Percentiles rank a stretch among this genome's conserved stretches.
Evolutionary conservation across 2,797 vertebrate genomes (phyloP).

Genomic region (Rallus crepitans): DNA sequence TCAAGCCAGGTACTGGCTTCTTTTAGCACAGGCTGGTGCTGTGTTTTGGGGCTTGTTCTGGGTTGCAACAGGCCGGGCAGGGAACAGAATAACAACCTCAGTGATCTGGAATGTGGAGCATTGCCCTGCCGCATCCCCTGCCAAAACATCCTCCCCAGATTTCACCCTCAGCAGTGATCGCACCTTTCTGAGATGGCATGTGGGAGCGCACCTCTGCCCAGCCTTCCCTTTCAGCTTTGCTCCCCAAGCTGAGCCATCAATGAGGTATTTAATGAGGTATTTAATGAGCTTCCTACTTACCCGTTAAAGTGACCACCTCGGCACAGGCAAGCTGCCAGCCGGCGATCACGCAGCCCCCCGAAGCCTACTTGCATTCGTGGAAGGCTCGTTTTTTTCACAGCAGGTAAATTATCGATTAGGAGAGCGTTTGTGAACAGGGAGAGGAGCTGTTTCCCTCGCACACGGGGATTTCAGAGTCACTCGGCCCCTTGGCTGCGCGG

Average conservation of each 20-base stretch:
- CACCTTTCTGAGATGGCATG: accelerated
- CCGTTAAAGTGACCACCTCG: not conserved
- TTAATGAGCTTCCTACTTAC: not conserved
- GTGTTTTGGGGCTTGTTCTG: not conserved
- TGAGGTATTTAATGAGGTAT: not conserved
- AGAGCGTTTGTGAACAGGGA: not conserved
- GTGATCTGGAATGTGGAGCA: not conserved
- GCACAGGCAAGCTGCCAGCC: not conserved
- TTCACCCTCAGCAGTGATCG: not conserved
- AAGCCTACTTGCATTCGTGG: accelerated
- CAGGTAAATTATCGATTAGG: not conserved
- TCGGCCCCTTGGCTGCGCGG: not conserved
- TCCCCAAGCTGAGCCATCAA: not conserved
- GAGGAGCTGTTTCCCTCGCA: not conserved
- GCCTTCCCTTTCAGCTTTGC: not conserved
- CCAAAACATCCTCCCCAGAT: not conserved
- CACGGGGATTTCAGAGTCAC: accelerated
- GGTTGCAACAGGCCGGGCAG: not conserved
- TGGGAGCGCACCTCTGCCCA: accelerated
- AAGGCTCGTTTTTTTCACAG: not conserved
- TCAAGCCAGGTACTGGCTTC: not conserved
- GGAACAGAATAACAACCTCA: not conserved
- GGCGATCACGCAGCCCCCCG: accelerated
- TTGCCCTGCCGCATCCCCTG: not conserved
- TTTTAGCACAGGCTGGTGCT: not conserved